These are phyloP conservation scores for Paracentrotus lividus DNA, from an alignment of 53 echinoderm and acorn worm genomes.

Conservation along the genomic window DNA sequence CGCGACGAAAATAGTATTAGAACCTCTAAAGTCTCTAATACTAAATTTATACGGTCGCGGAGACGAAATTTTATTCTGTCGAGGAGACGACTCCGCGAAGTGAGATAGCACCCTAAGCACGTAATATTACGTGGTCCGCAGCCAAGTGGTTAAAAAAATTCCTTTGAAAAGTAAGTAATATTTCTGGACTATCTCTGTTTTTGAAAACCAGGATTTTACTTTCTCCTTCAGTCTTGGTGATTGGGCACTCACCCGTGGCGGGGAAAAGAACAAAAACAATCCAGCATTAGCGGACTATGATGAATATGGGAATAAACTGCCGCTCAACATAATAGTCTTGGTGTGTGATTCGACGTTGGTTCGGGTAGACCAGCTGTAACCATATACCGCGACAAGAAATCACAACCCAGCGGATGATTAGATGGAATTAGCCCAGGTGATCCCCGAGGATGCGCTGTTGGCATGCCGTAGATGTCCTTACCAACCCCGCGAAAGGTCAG, in stretches of 20 bases:
- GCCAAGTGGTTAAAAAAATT: too few species aligned
- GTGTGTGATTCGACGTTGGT: not conserved
- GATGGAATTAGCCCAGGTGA: slow-evolving; percentile 58
- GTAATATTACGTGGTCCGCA: too few species aligned
- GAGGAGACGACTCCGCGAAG: too few species aligned
- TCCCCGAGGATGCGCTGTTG: slow-evolving; percentile 22
- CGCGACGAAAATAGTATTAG: too few species aligned
- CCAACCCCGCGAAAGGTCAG: slow-evolving; percentile 13
- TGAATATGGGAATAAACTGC: slow-evolving; percentile 10
- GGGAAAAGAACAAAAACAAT: not conserved
- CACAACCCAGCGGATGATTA: slow-evolving; percentile 54
- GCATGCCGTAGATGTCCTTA: slow-evolving; percentile 2
- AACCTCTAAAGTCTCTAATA: too few species aligned
- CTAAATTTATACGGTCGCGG: too few species aligned
- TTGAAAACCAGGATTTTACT: not conserved
- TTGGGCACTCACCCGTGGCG: not conserved
- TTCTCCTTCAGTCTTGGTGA: not conserved
- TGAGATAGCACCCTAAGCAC: too few species aligned
- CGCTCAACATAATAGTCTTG: not conserved
- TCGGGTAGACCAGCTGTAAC: not conserved
- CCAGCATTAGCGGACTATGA: not conserved
- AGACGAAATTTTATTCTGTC: too few species aligned
- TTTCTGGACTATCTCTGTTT: not conserved
- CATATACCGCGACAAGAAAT: not conserved
- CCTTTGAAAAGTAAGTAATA: too few species aligned